These are phyloP conservation scores for Vesta saturnalis DNA, from an alignment of 2,888 invertebrate species.

Conservation along the genomic window DNA sequence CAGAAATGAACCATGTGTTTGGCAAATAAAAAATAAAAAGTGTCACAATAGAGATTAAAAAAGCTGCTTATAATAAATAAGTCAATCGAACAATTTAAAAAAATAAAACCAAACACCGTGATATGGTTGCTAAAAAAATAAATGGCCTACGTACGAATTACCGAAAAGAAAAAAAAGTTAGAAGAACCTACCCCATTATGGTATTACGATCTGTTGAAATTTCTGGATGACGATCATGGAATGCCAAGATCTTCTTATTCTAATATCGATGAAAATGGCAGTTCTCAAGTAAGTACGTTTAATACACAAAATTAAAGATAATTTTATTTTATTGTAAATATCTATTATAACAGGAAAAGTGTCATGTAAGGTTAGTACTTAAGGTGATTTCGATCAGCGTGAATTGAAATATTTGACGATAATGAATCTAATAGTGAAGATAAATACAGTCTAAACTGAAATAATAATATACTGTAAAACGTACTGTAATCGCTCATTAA, in stretches of 20 bases:
- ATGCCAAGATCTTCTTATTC: neutral
- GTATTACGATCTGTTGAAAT: neutral
- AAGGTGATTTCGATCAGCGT: no score
- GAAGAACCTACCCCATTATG: neutral
- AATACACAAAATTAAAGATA: neutral
- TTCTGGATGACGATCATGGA: neutral
- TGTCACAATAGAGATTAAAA: neutral
- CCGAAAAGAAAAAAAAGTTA: neutral
- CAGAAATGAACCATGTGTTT: neutral
- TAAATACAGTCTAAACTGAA: no score
- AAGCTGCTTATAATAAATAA: neutral
- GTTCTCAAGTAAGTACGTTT: neutral
- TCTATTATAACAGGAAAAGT: neutral
- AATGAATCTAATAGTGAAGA: no score
- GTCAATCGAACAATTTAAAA: neutral
- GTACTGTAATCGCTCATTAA: no score
- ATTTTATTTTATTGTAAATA: neutral
- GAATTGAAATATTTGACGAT: no score
- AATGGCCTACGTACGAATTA: neutral
- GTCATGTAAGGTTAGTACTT: neutral
- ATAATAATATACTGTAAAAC: no score
- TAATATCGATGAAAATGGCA: neutral
- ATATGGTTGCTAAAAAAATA: neutral
- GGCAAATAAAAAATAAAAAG: neutral
- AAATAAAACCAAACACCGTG: neutral